These are phyloP conservation scores for Nasonia vitripennis DNA, from an alignment of 1,140 invertebrate genomes.

Conservation along the genomic window DNA sequence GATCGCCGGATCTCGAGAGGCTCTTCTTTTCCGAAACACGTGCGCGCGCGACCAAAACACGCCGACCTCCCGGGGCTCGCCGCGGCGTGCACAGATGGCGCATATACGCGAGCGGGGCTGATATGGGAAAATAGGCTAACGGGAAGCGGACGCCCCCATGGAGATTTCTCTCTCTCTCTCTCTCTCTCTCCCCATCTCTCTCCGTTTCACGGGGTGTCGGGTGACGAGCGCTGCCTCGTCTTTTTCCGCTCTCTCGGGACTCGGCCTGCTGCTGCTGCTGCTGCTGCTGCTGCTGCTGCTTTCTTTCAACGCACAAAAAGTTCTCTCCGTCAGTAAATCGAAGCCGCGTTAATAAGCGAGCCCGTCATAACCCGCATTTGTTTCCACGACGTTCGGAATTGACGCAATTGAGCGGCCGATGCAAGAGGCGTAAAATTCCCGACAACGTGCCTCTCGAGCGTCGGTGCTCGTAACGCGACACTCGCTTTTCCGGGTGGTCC, in stretches of 20 bases:
- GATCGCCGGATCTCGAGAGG: no score
- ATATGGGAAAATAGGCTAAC: conserved; percentile 25
- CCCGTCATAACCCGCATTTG: no score
- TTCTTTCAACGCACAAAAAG: no score
- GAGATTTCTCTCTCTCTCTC: background rate
- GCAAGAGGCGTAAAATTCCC: no score
- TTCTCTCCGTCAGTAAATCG: no score
- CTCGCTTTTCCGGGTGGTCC: conserved; percentile 51
- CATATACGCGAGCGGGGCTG: conserved; percentile 23
- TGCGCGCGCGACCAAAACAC: background rate
- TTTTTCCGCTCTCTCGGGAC: conserved; percentile 5
- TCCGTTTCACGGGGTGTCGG: conserved; percentile 5
- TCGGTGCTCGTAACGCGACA: conserved; percentile 36
- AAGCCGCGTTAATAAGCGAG: no score
- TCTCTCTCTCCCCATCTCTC: background rate
- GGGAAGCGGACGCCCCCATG: conserved; percentile 29
- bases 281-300: no score
- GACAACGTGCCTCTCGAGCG: no score
- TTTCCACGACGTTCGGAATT: background rate
- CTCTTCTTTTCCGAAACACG: background rate
- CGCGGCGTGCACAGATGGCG: conserved; percentile 13
- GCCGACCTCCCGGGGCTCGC: conserved; percentile 42
- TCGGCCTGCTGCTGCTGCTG: no score
- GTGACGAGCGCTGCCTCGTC: conserved; percentile 9
- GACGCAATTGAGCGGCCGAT: no score